Base-by-base conservation (phyloP, 2,113 vertebrate species). In the Zosterops borbonicus region DNA sequence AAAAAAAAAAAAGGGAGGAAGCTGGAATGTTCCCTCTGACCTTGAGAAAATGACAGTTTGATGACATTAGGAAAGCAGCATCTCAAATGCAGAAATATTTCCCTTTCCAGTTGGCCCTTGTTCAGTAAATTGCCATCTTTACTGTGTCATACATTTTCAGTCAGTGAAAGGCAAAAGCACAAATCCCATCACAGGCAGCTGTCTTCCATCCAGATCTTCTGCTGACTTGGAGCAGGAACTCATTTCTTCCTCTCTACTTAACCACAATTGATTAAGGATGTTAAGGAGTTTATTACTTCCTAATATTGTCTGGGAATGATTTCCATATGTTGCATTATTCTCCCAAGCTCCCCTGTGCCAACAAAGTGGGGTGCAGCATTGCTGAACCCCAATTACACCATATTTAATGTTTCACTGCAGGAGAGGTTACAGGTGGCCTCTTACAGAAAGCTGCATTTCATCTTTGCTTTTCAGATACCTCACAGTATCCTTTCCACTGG, bases 261-360 rank as follows among this genome's bases (percentile, higher is more conserved):
- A 52, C 47, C 37, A 52, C 52, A 68, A 39, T 22, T 90, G 17
- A 89, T 90, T 94, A 67, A 91, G 78, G 71, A 65, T 70, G 35
- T 81, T 89, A 68, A 77, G 44, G 41, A 82, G n/a, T 86, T 88
- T 86, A 56, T 88, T 81, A n/a, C 85, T 88, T 94, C 87, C 88
- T 90, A 29, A 50, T 90, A 64, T 68, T 29, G 77, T 71, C 41
- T 29, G 25, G 55, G 53, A 94, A 75, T 88, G 12, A 27, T 81
- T 93, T 63, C 71, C 68, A 7, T 46, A 7, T 63, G 64, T 75
- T 88, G 14, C 9, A 9, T 60, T 52, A 11, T 25, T 89, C 25
- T 41, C 33, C 6, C 1, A 68, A 78, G 11, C 46, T 83, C 35
- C n/a, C 12, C 9, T 12, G 25, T 77, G 63, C 39, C 70, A 44